phyloP scores from a whole-genome alignment of 2,888 invertebrate genomes.

The Drymonia ruficornis region DNA sequence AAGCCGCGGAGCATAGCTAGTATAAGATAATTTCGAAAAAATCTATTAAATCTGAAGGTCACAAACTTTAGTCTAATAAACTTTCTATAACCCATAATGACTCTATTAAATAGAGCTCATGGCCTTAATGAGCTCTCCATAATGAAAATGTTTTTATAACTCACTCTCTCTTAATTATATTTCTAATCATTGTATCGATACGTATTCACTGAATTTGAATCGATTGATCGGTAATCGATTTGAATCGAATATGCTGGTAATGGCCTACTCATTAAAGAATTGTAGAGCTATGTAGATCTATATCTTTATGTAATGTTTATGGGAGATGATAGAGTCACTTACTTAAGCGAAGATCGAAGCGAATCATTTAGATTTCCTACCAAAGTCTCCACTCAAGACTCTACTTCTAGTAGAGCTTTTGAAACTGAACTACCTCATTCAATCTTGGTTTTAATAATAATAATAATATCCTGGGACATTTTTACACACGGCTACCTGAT shows the following conservation, averaged over 20 bases:
- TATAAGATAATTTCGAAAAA: too few species aligned
- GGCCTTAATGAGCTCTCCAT: not conserved
- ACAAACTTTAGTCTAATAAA: too few species aligned
- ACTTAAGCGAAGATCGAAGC: too few species aligned
- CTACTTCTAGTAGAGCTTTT: too few species aligned
- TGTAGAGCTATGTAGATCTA: not conserved
- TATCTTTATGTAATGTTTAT: not conserved
- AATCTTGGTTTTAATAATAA: too few species aligned
- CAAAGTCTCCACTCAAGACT: too few species aligned
- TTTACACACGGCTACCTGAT: too few species aligned
- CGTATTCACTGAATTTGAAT: not conserved
- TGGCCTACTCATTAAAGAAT: slow-evolving; percentile 3
- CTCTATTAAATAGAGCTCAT: not conserved
- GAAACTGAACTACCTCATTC: too few species aligned
- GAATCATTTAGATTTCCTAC: too few species aligned
- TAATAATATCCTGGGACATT: too few species aligned
- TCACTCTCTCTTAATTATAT: slow-evolving; percentile 5
- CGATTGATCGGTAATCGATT: not conserved
- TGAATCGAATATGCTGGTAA: slow-evolving; percentile 2
- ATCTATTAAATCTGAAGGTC: too few species aligned
- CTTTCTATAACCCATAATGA: not conserved
- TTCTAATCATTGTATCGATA: not conserved
- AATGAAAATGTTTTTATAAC: slow-evolving; percentile 4
- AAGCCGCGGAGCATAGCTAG: too few species aligned
- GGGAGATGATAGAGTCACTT: not conserved